These are phyloP conservation scores for Keiferia lycopersicella DNA, from an alignment of 2,888 invertebrate species.

Conservation along the genomic window DNA sequence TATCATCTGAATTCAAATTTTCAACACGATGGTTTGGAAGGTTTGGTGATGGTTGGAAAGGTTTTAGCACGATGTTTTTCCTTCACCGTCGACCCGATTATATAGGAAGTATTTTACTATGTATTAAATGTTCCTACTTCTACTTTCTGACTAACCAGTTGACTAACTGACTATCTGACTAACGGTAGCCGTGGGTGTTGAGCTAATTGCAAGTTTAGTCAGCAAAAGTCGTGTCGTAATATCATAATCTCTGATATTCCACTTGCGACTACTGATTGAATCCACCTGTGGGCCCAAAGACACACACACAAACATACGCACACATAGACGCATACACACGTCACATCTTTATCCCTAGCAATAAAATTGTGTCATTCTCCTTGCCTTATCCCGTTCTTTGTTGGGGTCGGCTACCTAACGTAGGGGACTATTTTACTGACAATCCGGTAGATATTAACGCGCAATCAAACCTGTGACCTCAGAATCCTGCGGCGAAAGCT, in stretches of 20 bases:
- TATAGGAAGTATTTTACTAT: neutral
- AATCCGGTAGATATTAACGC: too few relatives aligned
- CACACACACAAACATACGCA: neutral
- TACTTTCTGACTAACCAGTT: slow-evolving; percentile 4
- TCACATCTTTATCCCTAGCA: too few relatives aligned
- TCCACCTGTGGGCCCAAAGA: neutral
- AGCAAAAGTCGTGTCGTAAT: slow-evolving; percentile 4
- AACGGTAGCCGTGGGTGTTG: neutral
- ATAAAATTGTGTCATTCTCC: too few relatives aligned
- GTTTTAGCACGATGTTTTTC: too few relatives aligned
- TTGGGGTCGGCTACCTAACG: too few relatives aligned
- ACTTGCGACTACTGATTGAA: slow-evolving; percentile 5
- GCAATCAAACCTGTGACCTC: neutral
- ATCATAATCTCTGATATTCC: neutral
- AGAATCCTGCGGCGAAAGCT: neutral
- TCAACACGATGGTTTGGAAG: too few relatives aligned
- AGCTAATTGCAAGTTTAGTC: slow-evolving; percentile 5
- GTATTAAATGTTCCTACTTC: neutral
- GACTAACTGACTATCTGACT: slow-evolving; percentile 2
- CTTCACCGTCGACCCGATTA: neutral
- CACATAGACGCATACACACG: too few relatives aligned
- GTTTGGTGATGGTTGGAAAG: too few relatives aligned
- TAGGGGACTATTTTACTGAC: too few relatives aligned
- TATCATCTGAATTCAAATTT: too few relatives aligned
- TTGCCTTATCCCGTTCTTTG: too few relatives aligned